Evolutionary conservation across 2,888 invertebrate genomes (phyloP), one percentile per base, ranked within the genome.

Genomic region (Scaeva pyrastri): DNA sequence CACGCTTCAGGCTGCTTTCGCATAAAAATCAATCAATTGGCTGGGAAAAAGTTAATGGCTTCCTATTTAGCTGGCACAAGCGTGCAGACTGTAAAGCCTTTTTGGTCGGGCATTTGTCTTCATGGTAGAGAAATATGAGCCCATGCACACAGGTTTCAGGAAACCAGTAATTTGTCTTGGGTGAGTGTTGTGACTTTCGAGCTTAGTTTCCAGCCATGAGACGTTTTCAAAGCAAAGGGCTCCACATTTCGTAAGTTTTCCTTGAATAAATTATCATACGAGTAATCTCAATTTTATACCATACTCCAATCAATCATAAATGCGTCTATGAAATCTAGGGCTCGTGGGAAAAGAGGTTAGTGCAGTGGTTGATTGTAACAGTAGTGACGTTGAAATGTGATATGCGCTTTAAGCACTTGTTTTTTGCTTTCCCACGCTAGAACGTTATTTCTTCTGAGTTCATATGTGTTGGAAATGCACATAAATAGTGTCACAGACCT

Each of bases 1-100:
- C 52, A 62, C 39, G 73, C 66, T 73, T 72, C 60, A 55, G 45
- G 45, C 73, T 16, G 43, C 36, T 66, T 77, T 55, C 62, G 31
- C 62, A 70, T 73, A 26, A 68, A 73, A 77, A 83, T 83, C 77
- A 68, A 83, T 83, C 78, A 74, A 64, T 83, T 74, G 45, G 19
- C 45, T 83, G 73, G n/a, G 70, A 78, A 74, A 83, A 70, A 23
- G 48, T 66, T 72, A 74, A 83, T 78, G 45, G 60, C 41, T 83
- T 83, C 78, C 78, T 78, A 78, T 78, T 77, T 58, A 72, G 64
- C 31, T 70, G 50, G 55, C 26, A 43, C 43, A 70, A 64, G 71
- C 41, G 75, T 56, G 71, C 62, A 71, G 12, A 64, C 43, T 56
- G 71, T 55, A 71, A n/a, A 64, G 52, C 56, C 41, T 56, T 36